Conservation (phyloP, 1,140 invertebrate genomes). For the Protaetia brevitarsis region DNA sequence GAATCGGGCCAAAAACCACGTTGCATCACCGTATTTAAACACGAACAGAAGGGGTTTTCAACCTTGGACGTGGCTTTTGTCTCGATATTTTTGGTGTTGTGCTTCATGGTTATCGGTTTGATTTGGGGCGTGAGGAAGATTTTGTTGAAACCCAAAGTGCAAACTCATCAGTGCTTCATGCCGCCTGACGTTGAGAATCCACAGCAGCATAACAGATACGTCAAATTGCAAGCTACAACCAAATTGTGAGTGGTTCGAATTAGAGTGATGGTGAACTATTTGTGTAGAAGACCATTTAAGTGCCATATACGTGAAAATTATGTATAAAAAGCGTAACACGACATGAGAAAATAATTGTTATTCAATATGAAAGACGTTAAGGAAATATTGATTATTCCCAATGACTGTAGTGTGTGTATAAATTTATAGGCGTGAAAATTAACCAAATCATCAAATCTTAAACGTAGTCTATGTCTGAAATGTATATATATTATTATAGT, state of each 20-base stretch:
- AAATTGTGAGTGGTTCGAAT: constrained; percentile 49
- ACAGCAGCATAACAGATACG: constrained; percentile 55
- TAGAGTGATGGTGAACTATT: constrained; percentile 8
- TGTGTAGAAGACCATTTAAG: neutral
- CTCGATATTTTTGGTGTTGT: constrained; percentile 53
- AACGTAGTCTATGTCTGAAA: constrained; percentile 2
- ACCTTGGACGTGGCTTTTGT: constrained; percentile 54
- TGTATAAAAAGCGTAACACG: constrained; percentile 28
- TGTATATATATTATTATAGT: constrained; percentile 22
- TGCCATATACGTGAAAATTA: neutral
- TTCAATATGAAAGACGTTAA: neutral
- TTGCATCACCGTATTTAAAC: constrained; percentile 54
- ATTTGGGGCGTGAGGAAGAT: constrained; percentile 56
- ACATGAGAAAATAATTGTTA: neutral
- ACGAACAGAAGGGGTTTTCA: constrained; percentile 51
- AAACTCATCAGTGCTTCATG: constrained; percentile 55
- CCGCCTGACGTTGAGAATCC: constrained; percentile 51
- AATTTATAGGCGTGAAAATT: constrained; percentile 24
- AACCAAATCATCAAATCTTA: constrained; percentile 17
- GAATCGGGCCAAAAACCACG: constrained; percentile 48
- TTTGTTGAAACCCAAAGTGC: constrained; percentile 52
- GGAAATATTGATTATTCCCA: neutral
- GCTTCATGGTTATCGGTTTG: constrained; percentile 53
- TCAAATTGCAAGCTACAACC: constrained; percentile 61
- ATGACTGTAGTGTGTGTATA: constrained; percentile 22